Percentiles rank a stretch among this genome's conserved stretches.
Evolutionary conservation across 2,888 invertebrate genomes (phyloP).

Genomic region (Lampropteryx suffumata): DNA sequence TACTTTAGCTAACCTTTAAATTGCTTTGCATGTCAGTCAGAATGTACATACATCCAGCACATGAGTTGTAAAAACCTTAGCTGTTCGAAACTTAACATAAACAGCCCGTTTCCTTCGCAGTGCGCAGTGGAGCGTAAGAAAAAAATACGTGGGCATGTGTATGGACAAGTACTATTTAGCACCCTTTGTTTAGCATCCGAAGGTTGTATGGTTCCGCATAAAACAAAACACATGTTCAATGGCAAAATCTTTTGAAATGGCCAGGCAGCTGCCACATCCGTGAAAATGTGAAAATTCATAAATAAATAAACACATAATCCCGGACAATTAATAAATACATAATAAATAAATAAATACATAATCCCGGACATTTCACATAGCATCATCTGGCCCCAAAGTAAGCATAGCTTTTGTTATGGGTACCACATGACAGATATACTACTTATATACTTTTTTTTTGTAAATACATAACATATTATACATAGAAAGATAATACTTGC

Average conservation of each 20-base stretch:
- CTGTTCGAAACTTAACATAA: constrained; percentile 58
- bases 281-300: no score
- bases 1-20: background rate
- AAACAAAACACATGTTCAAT: constrained; percentile 25
- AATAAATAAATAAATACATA: no score
- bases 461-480: no score
- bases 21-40: background rate
- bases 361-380: no score
- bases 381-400: no score
- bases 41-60: background rate
- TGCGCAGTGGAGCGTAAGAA: constrained; percentile 51
- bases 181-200: constrained; percentile 30
- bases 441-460: no score
- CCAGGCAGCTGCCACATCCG: constrained; percentile 13
- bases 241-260: constrained; percentile 17
- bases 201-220: constrained; percentile 32
- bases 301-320: no score
- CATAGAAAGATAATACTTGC: no score
- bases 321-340: no score
- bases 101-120: constrained; percentile 68
- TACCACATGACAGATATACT: no score
- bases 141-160: constrained; percentile 16
- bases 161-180: constrained; percentile 23
- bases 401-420: no score
- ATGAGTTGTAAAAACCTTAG: constrained; percentile 39